Evolutionary conservation across 2,113 vertebrate species (phyloP).

Genomic region (Elgaria multicarinata): DNA sequence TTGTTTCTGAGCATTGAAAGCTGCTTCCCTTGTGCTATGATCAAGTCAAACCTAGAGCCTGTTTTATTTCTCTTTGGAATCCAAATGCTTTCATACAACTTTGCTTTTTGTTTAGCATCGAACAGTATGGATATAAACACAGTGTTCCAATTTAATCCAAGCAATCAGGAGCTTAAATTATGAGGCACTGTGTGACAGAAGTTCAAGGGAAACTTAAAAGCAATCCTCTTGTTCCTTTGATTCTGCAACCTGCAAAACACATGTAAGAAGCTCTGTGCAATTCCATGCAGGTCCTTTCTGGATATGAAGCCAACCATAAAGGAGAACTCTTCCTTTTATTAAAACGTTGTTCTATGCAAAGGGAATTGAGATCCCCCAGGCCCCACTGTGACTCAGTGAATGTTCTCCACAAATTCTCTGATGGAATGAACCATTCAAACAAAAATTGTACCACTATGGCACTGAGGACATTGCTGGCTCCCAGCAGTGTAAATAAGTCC

Average conservation of each 20-base stretch:
- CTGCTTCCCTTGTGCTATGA: conserved; percentile 33
- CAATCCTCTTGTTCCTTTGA: background rate
- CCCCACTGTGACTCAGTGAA: conserved; percentile 54
- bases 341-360: background rate
- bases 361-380: conserved; percentile 28
- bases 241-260: conserved; percentile 41
- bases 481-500: background rate
- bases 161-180: conserved; percentile 63
- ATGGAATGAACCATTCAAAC: conserved; percentile 24
- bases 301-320: conserved; percentile 59
- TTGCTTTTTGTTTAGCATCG: conserved; percentile 59
- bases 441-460: background rate
- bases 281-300: conserved; percentile 56
- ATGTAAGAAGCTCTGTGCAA: conserved; percentile 50
- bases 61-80: conserved; percentile 57
- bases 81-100: conserved; percentile 56
- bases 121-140: conserved; percentile 66
- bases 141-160: conserved; percentile 69
- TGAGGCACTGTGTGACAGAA: conserved; percentile 60
- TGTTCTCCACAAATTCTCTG: conserved; percentile 37
- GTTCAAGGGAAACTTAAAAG: conserved; percentile 48
- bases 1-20: conserved; percentile 38
- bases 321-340: background rate
- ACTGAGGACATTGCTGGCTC: background rate
- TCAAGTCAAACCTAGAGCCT: conserved; percentile 27